Evolutionary conservation across 2,888 invertebrate species (phyloP).

Genomic region (Saturnia japonica): DNA sequence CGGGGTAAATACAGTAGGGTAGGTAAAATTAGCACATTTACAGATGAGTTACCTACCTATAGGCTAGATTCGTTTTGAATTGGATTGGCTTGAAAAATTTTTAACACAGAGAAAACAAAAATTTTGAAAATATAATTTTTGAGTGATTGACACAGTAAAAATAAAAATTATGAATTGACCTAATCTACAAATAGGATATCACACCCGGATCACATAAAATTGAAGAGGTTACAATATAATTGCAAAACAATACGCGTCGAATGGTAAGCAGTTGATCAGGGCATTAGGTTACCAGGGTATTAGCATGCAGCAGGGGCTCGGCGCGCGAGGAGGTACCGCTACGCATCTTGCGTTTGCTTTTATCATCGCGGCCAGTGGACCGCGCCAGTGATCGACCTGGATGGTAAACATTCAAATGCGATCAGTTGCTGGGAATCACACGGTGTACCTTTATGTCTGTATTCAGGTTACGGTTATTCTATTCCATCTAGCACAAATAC

Average conservation of each 20-base stretch:
- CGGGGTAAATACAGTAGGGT: too few relatives aligned
- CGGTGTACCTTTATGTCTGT: not conserved
- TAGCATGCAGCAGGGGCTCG: slow-evolving; percentile 30
- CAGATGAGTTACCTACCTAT: too few relatives aligned
- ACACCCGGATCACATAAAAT: slow-evolving; percentile 20
- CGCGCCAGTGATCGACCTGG: slow-evolving; percentile 32
- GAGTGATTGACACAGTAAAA: too few relatives aligned
- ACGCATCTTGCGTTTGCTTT: slow-evolving; percentile 36
- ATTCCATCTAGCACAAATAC: not conserved
- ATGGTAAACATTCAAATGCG: slow-evolving; percentile 14
- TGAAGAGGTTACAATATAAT: slow-evolving; percentile 12
- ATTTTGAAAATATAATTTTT: too few relatives aligned
- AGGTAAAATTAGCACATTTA: too few relatives aligned
- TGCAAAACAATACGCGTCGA: slow-evolving; percentile 19
- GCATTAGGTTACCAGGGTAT: slow-evolving; percentile 47
- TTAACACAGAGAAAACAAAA: too few relatives aligned
- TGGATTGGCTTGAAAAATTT: too few relatives aligned
- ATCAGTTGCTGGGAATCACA: slow-evolving; percentile 20
- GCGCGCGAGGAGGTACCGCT: slow-evolving; percentile 29
- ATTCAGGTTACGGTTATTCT: not conserved
- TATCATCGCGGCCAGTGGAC: slow-evolving; percentile 40
- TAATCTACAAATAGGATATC: slow-evolving; percentile 2
- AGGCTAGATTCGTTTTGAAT: too few relatives aligned
- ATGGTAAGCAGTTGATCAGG: slow-evolving; percentile 30
- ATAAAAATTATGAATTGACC: too few relatives aligned